A percentile compares a stretch with the other conserved stretches of the same genome.
These are phyloP conservation scores for Petrocephalus schoutedeni DNA, from an alignment of 2,797 vertebrate genomes.

Conservation along the genomic window DNA sequence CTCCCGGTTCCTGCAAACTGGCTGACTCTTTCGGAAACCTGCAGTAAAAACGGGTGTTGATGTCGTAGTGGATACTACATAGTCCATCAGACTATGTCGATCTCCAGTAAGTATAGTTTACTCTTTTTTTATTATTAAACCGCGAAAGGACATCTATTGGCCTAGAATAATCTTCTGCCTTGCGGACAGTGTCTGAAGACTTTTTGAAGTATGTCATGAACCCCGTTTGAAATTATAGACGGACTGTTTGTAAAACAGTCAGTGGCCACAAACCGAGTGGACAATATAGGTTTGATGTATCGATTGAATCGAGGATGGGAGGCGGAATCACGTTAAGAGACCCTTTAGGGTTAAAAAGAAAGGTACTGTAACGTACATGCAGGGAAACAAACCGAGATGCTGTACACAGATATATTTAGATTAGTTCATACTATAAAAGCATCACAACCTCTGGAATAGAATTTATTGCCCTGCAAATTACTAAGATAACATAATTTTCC, in stretches of 20 bases:
- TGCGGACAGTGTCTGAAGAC: neutral
- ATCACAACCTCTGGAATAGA: neutral
- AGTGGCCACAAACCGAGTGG: neutral
- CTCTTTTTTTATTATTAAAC: neutral
- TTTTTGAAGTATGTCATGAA: neutral
- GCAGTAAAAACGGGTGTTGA: too few species aligned
- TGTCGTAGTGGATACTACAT: neutral
- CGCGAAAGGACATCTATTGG: neutral
- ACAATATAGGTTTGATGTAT: neutral
- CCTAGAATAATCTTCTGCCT: neutral
- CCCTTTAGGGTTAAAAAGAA: neutral
- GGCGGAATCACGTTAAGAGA: neutral
- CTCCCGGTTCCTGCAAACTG: neutral
- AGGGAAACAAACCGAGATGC: neutral
- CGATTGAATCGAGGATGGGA: neutral
- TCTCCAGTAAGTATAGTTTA: neutral
- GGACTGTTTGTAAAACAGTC: neutral
- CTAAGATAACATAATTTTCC: neutral
- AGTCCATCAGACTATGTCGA: neutral
- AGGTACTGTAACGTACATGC: neutral
- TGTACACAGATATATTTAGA: neutral
- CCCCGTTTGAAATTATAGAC: neutral
- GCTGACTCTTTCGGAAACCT: neutral
- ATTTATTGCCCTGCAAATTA: neutral
- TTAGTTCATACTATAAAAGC: neutral